These are phyloP conservation scores for Lates japonicus DNA, from an alignment of 2,797 vertebrate genomes.

Conservation along the genomic window DNA sequence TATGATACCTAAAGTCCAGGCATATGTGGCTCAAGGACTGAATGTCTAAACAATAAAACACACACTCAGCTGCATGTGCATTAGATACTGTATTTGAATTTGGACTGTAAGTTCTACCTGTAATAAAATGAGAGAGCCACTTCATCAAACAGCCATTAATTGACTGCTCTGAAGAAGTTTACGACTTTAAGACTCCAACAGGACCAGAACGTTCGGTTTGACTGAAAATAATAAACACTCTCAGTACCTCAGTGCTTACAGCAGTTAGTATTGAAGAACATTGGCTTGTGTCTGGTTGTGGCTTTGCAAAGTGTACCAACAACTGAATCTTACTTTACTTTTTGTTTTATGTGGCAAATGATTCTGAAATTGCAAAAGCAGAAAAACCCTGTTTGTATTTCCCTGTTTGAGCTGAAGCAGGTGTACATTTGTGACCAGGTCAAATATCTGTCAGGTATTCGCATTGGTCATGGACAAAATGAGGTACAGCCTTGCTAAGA, in stretches of 20 bases:
- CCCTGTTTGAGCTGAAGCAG: neutral
- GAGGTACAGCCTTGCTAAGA: conserved; percentile 14
- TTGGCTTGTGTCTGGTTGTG: neutral
- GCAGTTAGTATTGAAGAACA: neutral
- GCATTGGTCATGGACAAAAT: conserved; percentile 32
- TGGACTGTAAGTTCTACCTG: neutral
- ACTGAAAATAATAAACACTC: conserved; percentile 33
- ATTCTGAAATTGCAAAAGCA: neutral
- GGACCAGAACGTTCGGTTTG: neutral
- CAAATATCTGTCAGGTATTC: neutral
- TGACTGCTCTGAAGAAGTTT: neutral
- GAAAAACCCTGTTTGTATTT: neutral
- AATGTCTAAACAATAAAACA: conserved; percentile 37
- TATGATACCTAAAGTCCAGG: conserved; percentile 30
- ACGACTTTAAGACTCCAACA: conserved; percentile 7
- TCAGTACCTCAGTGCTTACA: neutral
- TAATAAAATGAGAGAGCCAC: conserved; percentile 4
- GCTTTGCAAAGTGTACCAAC: neutral
- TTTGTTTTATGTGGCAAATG: neutral
- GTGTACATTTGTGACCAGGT: neutral
- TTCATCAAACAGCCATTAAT: conserved; percentile 27
- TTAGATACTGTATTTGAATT: conserved; percentile 24
- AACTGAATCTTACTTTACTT: neutral
- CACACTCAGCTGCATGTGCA: conserved; percentile 12
- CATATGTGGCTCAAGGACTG: conserved; percentile 8